Conservation (phyloP, 1,140 invertebrate genomes). For the Achroia grisella region DNA sequence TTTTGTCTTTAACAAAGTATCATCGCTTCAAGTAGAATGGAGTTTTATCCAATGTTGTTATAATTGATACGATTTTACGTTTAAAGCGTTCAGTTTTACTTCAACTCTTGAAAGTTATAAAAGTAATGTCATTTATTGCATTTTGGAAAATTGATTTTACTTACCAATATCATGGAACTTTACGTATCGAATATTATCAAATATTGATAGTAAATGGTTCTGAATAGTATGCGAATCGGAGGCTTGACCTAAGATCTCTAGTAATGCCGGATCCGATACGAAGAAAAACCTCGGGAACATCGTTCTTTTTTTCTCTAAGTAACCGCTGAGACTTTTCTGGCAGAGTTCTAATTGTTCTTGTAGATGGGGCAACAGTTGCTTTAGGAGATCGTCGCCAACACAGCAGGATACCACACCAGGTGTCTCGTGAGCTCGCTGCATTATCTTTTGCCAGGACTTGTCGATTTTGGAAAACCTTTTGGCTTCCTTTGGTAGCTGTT, state of each 20-base stretch:
- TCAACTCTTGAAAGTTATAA: too few relatives aligned
- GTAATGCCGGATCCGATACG: slow-evolving; percentile 95
- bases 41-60: too few relatives aligned
- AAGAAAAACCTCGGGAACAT: slow-evolving; percentile 99
- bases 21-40: too few relatives aligned
- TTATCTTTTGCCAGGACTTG: slow-evolving; percentile 98
- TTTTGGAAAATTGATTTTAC: neutral
- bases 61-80: too few relatives aligned
- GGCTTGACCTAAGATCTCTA: slow-evolving; percentile 97
- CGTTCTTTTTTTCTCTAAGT: slow-evolving; percentile 95
- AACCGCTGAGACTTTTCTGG: slow-evolving; percentile 97
- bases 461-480: slow-evolving; percentile 97
- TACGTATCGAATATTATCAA: slow-evolving; percentile 95
- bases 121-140: too few relatives aligned
- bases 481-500: slow-evolving; percentile 96
- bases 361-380: slow-evolving; percentile 94
- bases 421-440: slow-evolving; percentile 95
- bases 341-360: slow-evolving; percentile 97
- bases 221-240: slow-evolving; percentile 98
- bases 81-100: too few relatives aligned
- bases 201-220: slow-evolving; percentile 95
- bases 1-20: too few relatives aligned
- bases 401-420: slow-evolving; percentile 96
- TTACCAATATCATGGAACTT: slow-evolving; percentile 93
- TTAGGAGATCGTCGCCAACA: slow-evolving; percentile 94